A percentile compares a stretch with the other conserved stretches of the same genome.
These are phyloP conservation scores for Yponomeuta malinellus DNA, from an alignment of 2,888 invertebrate species.

Conservation along the genomic window DNA sequence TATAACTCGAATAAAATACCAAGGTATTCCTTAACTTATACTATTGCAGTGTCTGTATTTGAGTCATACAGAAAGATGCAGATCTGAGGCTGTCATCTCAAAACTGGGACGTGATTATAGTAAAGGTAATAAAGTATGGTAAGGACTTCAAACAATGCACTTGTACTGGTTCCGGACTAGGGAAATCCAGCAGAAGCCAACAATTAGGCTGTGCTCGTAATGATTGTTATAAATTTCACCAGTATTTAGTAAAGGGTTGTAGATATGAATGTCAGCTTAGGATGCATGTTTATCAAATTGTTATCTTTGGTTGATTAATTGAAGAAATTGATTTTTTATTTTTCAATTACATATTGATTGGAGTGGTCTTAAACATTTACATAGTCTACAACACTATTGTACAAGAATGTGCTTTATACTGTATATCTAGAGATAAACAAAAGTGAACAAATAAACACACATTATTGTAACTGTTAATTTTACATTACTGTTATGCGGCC, in stretches of 20 bases:
- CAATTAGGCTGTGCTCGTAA: too few relatives aligned
- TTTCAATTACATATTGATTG: neutral
- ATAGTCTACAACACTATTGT: neutral
- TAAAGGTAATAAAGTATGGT: too few relatives aligned
- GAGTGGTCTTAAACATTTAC: neutral
- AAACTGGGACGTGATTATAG: too few relatives aligned
- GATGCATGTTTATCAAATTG: slow-evolving; percentile 13
- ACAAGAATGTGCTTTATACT: neutral
- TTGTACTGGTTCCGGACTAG: too few relatives aligned
- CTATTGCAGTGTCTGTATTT: too few relatives aligned
- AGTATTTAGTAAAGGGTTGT: neutral
- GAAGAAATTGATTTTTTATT: neutral
- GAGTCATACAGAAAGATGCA: too few relatives aligned
- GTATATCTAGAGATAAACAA: neutral
- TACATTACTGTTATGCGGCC: neutral
- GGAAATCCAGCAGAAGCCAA: too few relatives aligned
- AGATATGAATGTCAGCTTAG: too few relatives aligned
- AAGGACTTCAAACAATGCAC: too few relatives aligned
- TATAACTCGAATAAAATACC: neutral
- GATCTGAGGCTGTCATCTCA: too few relatives aligned
- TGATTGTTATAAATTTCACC: neutral
- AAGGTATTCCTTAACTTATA: neutral
- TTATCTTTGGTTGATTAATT: neutral
- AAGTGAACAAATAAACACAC: slow-evolving; percentile 4
- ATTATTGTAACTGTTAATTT: slow-evolving; percentile 7